These are phyloP conservation scores for Diarsia brunnea DNA, from an alignment of 2,888 invertebrate species.

Conservation along the genomic window DNA sequence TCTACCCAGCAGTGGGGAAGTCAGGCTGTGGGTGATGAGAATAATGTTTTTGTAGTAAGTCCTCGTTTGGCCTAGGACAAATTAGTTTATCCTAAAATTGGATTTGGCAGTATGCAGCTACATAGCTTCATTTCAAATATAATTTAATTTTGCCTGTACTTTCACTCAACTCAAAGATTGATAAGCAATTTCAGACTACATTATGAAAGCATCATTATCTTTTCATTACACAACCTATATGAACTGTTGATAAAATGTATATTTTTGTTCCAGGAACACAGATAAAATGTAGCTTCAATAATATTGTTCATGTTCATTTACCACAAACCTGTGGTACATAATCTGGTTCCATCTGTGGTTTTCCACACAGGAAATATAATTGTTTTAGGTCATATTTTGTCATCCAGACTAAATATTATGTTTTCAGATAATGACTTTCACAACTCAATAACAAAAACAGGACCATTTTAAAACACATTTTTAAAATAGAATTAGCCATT, in stretches of 20 bases:
- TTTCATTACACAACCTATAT: constrained; percentile 33
- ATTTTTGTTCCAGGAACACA: constrained; percentile 7
- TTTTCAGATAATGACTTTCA: neutral
- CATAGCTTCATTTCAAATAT: no score
- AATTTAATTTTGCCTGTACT: neutral
- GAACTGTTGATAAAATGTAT: constrained; percentile 21
- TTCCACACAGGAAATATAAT: neutral
- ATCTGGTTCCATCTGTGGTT: neutral
- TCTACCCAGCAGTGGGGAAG: neutral
- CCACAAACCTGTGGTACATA: neutral
- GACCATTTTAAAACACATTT: neutral
- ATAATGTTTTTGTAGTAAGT: no score
- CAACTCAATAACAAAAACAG: neutral
- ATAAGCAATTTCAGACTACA: constrained; percentile 21
- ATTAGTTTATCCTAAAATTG: no score
- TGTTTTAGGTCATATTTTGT: neutral
- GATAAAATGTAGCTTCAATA: constrained; percentile 4
- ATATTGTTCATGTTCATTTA: constrained; percentile 1
- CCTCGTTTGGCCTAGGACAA: no score
- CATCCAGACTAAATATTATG: neutral
- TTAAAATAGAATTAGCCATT: neutral
- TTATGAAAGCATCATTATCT: constrained; percentile 34
- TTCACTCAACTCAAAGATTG: constrained; percentile 19
- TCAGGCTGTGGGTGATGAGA: neutral
- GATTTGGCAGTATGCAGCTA: no score